phyloP scores from a whole-genome alignment of 1,140 invertebrate species.

The Orchestia grillus region DNA sequence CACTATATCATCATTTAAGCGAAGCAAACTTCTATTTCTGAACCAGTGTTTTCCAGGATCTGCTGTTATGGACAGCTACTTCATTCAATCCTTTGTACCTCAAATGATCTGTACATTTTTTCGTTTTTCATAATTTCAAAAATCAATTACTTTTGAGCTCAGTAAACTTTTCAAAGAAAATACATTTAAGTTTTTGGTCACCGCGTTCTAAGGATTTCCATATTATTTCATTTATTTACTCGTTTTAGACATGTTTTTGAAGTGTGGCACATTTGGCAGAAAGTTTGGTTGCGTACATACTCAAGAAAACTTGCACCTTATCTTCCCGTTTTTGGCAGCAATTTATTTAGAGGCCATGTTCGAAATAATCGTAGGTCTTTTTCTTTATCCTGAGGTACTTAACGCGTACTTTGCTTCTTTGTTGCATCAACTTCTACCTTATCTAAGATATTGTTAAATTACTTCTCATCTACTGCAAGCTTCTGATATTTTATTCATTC shows the following conservation, averaged over 20 bases:
- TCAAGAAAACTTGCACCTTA: neutral
- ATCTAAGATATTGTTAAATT: neutral
- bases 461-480: neutral
- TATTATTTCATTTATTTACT: neutral
- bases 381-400: neutral
- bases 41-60: neutral
- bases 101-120: neutral
- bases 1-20: neutral
- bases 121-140: neutral
- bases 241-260: neutral
- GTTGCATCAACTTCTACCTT: neutral
- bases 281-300: neutral
- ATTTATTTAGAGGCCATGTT: neutral
- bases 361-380: neutral
- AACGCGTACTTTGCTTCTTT: neutral
- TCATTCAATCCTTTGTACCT: neutral
- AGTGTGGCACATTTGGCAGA: neutral
- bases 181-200: neutral
- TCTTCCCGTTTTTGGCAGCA: neutral
- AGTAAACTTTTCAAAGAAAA: neutral
- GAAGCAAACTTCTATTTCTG: neutral
- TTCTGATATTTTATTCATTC: neutral
- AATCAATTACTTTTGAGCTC: neutral
- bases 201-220: neutral
- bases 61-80: neutral